Percentiles rank a stretch among this genome's conserved stretches.
phyloP scores from a whole-genome alignment of 1,140 invertebrate species.

The Drosophila pruinosa region DNA sequence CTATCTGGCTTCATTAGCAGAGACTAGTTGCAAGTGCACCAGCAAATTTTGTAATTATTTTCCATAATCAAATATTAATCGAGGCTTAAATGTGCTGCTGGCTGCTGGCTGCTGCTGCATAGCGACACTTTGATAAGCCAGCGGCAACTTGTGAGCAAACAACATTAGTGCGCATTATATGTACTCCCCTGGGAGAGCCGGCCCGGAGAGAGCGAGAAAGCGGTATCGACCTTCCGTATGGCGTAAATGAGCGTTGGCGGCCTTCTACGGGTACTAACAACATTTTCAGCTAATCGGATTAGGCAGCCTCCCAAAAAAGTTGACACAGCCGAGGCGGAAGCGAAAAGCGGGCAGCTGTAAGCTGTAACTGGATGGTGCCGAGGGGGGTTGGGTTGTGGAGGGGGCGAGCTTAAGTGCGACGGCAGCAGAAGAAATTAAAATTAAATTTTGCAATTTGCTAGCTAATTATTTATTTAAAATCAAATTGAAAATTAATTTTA shows the following conservation, averaged over 20 bases:
- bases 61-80: conserved; percentile 74
- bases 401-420: conserved; percentile 17
- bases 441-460: conserved; percentile 82
- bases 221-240: conserved; percentile 45
- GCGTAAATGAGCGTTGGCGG: conserved; percentile 54
- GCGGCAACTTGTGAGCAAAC: conserved; percentile 50
- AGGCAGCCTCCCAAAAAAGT: conserved; percentile 43
- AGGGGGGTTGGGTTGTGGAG: neutral
- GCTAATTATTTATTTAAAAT: conserved; percentile 83
- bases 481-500: conserved; percentile 83
- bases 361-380: neutral
- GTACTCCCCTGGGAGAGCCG: conserved; percentile 41
- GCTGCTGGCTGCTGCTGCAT: conserved; percentile 8
- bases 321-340: conserved; percentile 44
- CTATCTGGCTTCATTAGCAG: conserved; percentile 39
- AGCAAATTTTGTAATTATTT: conserved; percentile 70
- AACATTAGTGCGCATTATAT: conserved; percentile 80
- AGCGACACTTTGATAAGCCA: conserved; percentile 53
- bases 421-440: conserved; percentile 67
- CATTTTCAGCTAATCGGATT: conserved; percentile 74
- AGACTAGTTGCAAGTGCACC: conserved; percentile 24
- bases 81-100: conserved; percentile 26
- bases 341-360: neutral
- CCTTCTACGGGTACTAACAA: conserved; percentile 52
- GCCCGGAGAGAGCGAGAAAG: neutral